phyloP scores from a whole-genome alignment of 1,140 invertebrate species.

The Littorina saxatilis region DNA sequence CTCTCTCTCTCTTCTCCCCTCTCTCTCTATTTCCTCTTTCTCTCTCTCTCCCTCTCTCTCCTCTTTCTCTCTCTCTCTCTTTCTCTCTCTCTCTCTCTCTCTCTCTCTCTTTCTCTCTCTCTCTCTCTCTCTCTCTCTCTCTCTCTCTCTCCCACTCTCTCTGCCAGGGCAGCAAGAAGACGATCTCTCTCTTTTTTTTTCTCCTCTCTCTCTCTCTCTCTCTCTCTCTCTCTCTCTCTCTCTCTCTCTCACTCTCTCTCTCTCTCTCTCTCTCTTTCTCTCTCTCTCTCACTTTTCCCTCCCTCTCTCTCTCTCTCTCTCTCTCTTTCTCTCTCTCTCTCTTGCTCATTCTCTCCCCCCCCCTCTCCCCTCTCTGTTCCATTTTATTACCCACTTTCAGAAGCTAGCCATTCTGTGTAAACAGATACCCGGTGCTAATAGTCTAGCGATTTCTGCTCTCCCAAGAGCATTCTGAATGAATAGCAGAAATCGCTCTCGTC shows the following conservation, averaged over 20 bases:
- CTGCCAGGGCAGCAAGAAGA: too few relatives aligned
- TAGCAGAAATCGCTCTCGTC: too few relatives aligned
- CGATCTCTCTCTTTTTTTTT: too few relatives aligned
- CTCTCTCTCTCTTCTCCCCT: background rate
- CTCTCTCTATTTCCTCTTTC: background rate
- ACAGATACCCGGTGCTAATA: too few relatives aligned
- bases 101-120: background rate
- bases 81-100: constrained; percentile 1
- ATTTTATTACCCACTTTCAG: too few relatives aligned
- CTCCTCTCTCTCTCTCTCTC: background rate
- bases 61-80: background rate
- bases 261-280: background rate
- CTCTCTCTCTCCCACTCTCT: background rate
- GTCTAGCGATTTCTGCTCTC: too few relatives aligned
- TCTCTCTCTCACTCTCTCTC: background rate
- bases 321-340: constrained; percentile 21
- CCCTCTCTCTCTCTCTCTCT: constrained; percentile 8
- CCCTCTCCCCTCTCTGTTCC: background rate
- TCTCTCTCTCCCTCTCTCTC: background rate
- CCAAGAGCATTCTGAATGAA: too few relatives aligned
- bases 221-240: background rate
- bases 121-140: constrained; percentile 8
- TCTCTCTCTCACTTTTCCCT: constrained; percentile 12
- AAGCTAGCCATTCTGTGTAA: too few relatives aligned
- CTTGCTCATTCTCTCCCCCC: background rate